Evolutionary conservation across 1,140 invertebrate genomes (phyloP).

Genomic region (Andricus grossulariae): DNA sequence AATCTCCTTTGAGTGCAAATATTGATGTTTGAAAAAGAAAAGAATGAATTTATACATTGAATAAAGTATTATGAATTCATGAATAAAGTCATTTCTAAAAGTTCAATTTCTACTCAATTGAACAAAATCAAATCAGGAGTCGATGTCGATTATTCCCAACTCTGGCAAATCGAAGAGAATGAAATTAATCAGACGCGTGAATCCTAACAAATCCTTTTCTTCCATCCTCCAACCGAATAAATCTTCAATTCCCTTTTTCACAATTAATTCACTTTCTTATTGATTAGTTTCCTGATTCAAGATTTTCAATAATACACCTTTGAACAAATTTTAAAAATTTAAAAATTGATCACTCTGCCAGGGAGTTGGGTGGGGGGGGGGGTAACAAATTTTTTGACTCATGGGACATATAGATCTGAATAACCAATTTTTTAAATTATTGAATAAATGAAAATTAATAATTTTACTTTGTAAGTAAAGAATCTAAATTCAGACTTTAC

Average conservation of each 20-base stretch:
- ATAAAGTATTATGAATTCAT: conserved; percentile 5
- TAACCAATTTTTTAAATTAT: too few species aligned
- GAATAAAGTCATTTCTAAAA: conserved; percentile 13
- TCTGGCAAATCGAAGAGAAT: conserved; percentile 15
- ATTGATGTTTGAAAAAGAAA: too few species aligned
- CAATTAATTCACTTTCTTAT: conserved; percentile 18
- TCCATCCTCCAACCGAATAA: background rate
- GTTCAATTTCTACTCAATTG: conserved; percentile 24
- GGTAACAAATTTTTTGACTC: too few species aligned
- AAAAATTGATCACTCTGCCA: too few species aligned
- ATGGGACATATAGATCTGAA: too few species aligned
- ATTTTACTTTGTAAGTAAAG: too few species aligned
- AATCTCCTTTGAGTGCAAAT: too few species aligned
- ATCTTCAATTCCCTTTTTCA: background rate
- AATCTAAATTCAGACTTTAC: too few species aligned
- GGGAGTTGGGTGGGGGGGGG: too few species aligned
- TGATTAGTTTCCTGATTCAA: background rate
- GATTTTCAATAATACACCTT: background rate
- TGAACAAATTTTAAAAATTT: too few species aligned
- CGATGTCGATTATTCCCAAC: conserved; percentile 22
- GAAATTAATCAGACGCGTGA: conserved; percentile 31
- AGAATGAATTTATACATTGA: background rate
- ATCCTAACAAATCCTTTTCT: conserved; percentile 15
- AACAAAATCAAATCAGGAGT: conserved; percentile 1
- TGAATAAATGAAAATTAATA: too few species aligned